Percentiles rank a stretch among this genome's conserved stretches.
These are phyloP conservation scores for Elysia chlorotica DNA, from an alignment of 1,140 invertebrate species.

Conservation along the genomic window DNA sequence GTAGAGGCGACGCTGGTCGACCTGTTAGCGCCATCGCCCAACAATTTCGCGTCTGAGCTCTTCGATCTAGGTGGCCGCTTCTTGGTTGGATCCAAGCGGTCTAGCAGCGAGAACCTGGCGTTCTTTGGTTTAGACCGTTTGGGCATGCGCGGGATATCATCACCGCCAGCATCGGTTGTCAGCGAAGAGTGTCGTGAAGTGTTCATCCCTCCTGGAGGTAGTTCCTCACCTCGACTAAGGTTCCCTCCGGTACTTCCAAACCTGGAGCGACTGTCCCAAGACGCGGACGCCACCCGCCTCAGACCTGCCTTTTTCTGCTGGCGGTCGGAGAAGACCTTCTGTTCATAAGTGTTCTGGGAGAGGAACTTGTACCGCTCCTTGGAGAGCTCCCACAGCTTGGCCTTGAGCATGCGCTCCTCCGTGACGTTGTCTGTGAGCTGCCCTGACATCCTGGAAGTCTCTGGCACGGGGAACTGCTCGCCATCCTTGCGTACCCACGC, in stretches of 20 bases:
- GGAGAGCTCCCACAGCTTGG: slow-evolving; percentile 39
- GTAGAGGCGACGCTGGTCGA: no score
- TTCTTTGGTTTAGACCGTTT: background rate
- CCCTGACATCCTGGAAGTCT: slow-evolving; percentile 28
- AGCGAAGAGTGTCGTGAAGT: no score
- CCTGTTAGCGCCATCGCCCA: no score
- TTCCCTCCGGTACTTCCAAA: background rate
- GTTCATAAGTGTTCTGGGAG: slow-evolving; percentile 33
- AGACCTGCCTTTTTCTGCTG: slow-evolving; percentile 28
- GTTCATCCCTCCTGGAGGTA: no score
- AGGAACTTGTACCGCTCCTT: slow-evolving; percentile 44
- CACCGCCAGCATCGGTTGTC: no score
- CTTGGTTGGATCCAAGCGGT: background rate
- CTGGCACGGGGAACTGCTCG: slow-evolving; percentile 7
- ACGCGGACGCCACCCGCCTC: background rate
- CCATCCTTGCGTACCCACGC: slow-evolving; percentile 31
- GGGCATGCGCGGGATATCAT: background rate
- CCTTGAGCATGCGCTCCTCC: slow-evolving; percentile 36
- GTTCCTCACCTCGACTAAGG: no score
- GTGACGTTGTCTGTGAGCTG: slow-evolving; percentile 41
- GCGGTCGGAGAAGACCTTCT: slow-evolving; percentile 35
- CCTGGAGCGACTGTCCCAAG: background rate
- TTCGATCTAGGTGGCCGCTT: no score
- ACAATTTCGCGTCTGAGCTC: no score
- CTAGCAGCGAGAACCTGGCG: background rate